Evolutionary conservation across 1,140 invertebrate species (phyloP).

Genomic region (Dendrolimus punctatus): DNA sequence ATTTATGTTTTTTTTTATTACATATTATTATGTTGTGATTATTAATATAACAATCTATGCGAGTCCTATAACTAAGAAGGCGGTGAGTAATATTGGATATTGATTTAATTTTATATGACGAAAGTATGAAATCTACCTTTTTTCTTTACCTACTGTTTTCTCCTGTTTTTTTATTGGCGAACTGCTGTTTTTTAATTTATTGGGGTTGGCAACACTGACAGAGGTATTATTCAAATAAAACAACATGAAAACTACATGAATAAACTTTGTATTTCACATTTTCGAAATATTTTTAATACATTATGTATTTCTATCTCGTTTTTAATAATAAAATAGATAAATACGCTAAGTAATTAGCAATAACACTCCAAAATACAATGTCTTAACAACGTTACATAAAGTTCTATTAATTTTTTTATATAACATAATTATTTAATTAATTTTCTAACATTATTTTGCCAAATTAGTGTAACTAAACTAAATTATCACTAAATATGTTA

Average conservation of each 20-base stretch:
- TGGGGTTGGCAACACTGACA: neutral
- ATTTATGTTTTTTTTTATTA: no score
- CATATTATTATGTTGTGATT: no score
- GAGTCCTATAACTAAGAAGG: no score
- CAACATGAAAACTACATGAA: slow-evolving; percentile 52
- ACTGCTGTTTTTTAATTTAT: neutral
- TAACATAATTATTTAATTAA: slow-evolving; percentile 18
- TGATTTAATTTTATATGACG: no score
- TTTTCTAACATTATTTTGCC: slow-evolving; percentile 18
- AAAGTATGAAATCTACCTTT: no score
- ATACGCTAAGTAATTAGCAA: slow-evolving; percentile 49
- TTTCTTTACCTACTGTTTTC: no score
- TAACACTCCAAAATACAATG: slow-evolving; percentile 66
- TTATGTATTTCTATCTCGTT: slow-evolving; percentile 23
- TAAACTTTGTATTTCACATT: slow-evolving; percentile 67
- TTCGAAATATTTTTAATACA: slow-evolving; percentile 59
- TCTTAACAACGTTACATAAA: slow-evolving; percentile 41
- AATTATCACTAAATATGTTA: slow-evolving; percentile 18
- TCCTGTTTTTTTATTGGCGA: no score
- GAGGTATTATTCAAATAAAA: slow-evolving; percentile 25
- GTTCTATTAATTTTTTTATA: slow-evolving; percentile 21
- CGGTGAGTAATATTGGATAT: no score
- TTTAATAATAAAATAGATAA: slow-evolving; percentile 65
- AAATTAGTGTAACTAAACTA: slow-evolving; percentile 15
- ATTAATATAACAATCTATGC: no score